Evolutionary conservation across 2,797 vertebrate genomes (phyloP), one percentile per base, ranked within the genome.

Genomic region (Tamandua tetradactyla): DNA sequence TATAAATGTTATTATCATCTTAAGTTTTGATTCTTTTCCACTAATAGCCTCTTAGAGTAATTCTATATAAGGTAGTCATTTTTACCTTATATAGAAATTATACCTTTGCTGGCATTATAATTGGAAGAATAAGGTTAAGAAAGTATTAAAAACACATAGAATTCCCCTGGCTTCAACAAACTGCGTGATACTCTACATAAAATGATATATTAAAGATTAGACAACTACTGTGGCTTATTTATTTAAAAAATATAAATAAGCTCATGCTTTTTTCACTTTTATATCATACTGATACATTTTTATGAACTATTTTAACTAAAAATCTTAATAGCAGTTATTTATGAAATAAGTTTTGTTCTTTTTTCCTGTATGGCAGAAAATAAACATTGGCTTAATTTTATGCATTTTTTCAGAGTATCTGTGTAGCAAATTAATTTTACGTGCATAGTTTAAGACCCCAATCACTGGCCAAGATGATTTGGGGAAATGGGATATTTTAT

Each of bases 41-140:
- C 61, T 91, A 82, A 88, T 96, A 95, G 55, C 69, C 55, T 96
- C 87, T 95, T 89, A 94, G 74, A 93, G 57, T 88, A 95, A 90
- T 87, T 91, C n/a, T 69, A 81, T 88, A 64, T 84, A 87, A 88
- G 68, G 27, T 47, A 55, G 23, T 82, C 52, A 57, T 96, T 96
- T 95, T 92, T 74, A 87, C n/a, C n/a, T n/a, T n/a, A n/a, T n/a
- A n/a, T n/a, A n/a, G n/a, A n/a, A n/a, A n/a, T 91, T 88, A 84
- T 72, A 62, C 30, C 86, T 91, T 94, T 95, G 32, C 69, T 75
- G 49, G 59, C 44, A 84, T 6, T 78, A 20, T 78, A 85, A 72
- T 47, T 83, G 87, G 81, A 44, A 93, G 68, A 95, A 66, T 76
- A 86, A 44, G 78, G 59, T 92, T 93, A 93, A 81, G 17, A 42